Evolutionary conservation across 2,113 vertebrate genomes (phyloP).

Genomic region (Hemibagrus wyckioides): DNA sequence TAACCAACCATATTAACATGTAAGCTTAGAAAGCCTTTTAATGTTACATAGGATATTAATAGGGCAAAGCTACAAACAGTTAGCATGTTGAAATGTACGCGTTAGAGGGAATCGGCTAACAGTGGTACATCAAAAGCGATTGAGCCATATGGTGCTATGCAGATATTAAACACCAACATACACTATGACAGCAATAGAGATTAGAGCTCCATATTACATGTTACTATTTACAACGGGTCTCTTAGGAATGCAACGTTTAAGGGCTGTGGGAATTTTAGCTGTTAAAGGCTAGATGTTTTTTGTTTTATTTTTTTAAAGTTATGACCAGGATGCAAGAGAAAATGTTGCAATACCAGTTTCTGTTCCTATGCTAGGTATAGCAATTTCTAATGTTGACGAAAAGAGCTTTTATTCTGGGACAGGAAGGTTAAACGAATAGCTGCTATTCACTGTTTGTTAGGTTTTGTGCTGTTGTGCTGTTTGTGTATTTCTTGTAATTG

Average conservation of each 20-base stretch:
- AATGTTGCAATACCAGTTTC: slow-evolving; percentile 6
- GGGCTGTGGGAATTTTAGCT: slow-evolving; percentile 46
- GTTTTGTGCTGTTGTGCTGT: slow-evolving; percentile 13
- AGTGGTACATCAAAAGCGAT: slow-evolving; percentile 13
- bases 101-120: slow-evolving; percentile 7
- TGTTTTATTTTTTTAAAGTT: not conserved
- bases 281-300: slow-evolving; percentile 19
- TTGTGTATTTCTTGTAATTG: slow-evolving; percentile 8
- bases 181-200: slow-evolving; percentile 51
- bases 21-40: not conserved
- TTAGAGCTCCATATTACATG: slow-evolving; percentile 40
- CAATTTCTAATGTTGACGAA: not conserved
- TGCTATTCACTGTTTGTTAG: slow-evolving; percentile 24
- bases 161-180: slow-evolving; percentile 46
- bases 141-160: slow-evolving; percentile 58
- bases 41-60: not conserved
- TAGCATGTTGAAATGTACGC: slow-evolving; percentile 14
- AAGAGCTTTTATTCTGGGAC: slow-evolving; percentile 11
- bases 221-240: slow-evolving; percentile 38
- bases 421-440: slow-evolving; percentile 12
- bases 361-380: not conserved
- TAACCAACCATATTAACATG: not conserved
- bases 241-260: slow-evolving; percentile 45
- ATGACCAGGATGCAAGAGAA: not conserved
- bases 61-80: not conserved